Percentiles rank a stretch among this genome's conserved stretches.
Evolutionary conservation across 2,888 invertebrate genomes (phyloP).

Genomic region (Mythimna albipuncta): DNA sequence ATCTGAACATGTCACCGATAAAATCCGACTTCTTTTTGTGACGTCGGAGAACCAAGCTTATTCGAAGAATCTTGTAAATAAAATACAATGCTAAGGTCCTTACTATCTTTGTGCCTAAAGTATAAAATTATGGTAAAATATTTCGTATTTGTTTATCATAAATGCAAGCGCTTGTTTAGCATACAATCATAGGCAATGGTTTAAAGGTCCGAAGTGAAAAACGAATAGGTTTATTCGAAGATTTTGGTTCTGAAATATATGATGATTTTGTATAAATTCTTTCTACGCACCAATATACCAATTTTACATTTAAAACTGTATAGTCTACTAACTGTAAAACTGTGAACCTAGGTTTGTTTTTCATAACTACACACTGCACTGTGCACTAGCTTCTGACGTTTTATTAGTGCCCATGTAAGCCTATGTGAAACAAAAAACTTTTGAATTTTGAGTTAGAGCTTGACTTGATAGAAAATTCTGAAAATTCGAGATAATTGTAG

Average conservation of each 20-base stretch:
- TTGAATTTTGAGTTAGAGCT: neutral
- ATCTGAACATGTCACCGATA: constrained; percentile 4
- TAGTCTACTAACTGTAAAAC: too few species aligned
- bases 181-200: constrained; percentile 30
- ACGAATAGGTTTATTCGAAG: neutral
- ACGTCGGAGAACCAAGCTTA: neutral
- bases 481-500: neutral
- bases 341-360: neutral
- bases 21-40: constrained; percentile 6
- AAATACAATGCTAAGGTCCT: constrained; percentile 12
- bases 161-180: constrained; percentile 27
- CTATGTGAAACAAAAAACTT: too few species aligned
- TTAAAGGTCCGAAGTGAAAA: constrained; percentile 1
- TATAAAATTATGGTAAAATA: constrained; percentile 43
- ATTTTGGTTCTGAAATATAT: constrained; percentile 11
- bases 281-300: too few species aligned
- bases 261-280: constrained; percentile 2
- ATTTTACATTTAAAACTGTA: too few species aligned
- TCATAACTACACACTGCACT: too few species aligned
- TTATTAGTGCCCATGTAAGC: too few species aligned
- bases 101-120: constrained; percentile 18
- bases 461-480: neutral
- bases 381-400: too few species aligned
- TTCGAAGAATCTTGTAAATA: constrained; percentile 10
- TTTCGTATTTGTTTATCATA: constrained; percentile 37